Conservation (phyloP, 1,140 invertebrate genomes). For the Drosophila pseudoobscura region DNA sequence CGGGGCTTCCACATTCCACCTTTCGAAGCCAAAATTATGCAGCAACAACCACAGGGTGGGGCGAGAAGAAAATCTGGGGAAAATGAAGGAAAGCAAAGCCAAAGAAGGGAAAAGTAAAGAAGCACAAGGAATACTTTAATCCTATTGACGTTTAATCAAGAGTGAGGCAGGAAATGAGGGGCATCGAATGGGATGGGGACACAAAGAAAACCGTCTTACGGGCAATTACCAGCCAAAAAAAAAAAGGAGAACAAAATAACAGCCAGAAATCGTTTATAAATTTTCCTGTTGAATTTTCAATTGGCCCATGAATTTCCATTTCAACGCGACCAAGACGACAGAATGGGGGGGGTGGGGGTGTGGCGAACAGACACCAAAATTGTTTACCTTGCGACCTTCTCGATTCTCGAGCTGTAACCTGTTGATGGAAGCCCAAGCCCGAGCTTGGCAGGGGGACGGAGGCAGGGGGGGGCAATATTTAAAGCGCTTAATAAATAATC, state of each 20-base stretch:
- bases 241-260: constrained; percentile 6
- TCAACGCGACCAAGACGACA: constrained; percentile 17
- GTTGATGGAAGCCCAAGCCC: constrained; percentile 16
- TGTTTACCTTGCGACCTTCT: constrained; percentile 40
- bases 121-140: constrained; percentile 68
- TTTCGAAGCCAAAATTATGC: constrained; percentile 42
- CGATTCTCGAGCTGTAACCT: constrained; percentile 20
- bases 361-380: constrained; percentile 18
- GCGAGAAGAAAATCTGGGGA: constrained; percentile 1
- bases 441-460: background rate
- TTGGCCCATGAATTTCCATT: constrained; percentile 69
- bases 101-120: constrained; percentile 9
- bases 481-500: constrained; percentile 81
- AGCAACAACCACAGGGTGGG: background rate
- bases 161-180: constrained; percentile 3
- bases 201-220: constrained; percentile 6
- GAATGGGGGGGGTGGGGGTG: constrained; percentile 18
- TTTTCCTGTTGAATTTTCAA: constrained; percentile 69
- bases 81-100: background rate
- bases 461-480: constrained; percentile 53
- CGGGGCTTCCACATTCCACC: constrained; percentile 22
- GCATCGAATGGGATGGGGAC: background rate
- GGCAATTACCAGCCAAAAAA: constrained; percentile 28
- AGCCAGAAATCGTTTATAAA: constrained; percentile 57
- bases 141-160: constrained; percentile 79